phyloP scores from a whole-genome alignment of 2,113 vertebrate species.

The Myotis lucifugus region DNA sequence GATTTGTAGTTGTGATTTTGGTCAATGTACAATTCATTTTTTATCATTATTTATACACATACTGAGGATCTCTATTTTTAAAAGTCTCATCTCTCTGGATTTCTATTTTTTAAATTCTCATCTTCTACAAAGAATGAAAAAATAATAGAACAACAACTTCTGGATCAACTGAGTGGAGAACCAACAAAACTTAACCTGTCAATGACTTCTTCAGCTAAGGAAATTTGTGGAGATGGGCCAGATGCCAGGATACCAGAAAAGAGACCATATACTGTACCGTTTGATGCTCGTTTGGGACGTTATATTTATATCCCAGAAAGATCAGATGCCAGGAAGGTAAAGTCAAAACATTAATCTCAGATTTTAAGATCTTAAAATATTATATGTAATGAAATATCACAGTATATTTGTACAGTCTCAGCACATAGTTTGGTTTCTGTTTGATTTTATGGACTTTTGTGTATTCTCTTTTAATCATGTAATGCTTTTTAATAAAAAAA shows the following conservation, averaged over 20 bases:
- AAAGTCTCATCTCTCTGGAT: constrained; percentile 48
- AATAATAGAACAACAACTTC: constrained; percentile 92
- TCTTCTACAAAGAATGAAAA: constrained; percentile 88
- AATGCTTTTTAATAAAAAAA: neutral
- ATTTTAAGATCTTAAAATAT: constrained; percentile 12
- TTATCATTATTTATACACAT: neutral
- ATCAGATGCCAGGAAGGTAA: constrained; percentile 86
- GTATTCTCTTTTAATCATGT: neutral
- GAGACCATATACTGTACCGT: constrained; percentile 88
- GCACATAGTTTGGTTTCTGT: neutral
- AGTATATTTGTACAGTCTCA: constrained; percentile 7
- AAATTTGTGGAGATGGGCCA: constrained; percentile 71
- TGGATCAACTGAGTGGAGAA: constrained; percentile 87
- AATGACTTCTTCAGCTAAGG: constrained; percentile 66
- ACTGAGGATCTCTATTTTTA: constrained; percentile 28
- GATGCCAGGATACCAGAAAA: constrained; percentile 60
- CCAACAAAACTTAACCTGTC: constrained; percentile 76
- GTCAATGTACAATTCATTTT: constrained; percentile 34
- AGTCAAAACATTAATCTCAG: neutral
- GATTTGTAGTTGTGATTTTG: constrained; percentile 40
- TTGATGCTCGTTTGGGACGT: constrained; percentile 74
- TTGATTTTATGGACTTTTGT: constrained; percentile 43
- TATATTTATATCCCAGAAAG: constrained; percentile 68
- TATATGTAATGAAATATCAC: neutral
- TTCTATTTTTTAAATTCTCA: no score